phyloP scores from a whole-genome alignment of 1,140 invertebrate species.

The Acromyrmex echinatior region DNA sequence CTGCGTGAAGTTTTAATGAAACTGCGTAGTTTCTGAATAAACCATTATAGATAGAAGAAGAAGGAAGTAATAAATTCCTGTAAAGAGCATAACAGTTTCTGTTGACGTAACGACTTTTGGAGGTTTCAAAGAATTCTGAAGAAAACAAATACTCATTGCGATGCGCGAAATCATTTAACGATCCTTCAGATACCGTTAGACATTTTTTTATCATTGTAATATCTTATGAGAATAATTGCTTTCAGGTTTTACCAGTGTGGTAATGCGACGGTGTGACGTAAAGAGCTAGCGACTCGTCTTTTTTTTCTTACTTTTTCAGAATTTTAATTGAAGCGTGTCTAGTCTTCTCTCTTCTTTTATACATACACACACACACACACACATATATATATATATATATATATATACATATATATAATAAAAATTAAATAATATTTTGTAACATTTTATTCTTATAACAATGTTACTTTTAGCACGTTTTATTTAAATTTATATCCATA shows the following conservation, averaged over 20 bases:
- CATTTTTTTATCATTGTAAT: conserved; percentile 37
- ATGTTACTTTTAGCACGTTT: not conserved
- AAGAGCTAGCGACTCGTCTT: not conserved
- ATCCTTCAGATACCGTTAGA: conserved; percentile 5
- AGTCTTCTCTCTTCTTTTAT: not conserved
- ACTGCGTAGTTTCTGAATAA: conserved; percentile 36
- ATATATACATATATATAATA: not conserved
- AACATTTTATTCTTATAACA: not conserved
- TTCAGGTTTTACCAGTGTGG: not conserved
- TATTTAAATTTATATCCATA: not conserved
- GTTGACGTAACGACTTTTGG: conserved; percentile 42
- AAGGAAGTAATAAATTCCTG: conserved; percentile 43
- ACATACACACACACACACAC: not conserved
- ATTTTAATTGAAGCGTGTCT: conserved; percentile 9
- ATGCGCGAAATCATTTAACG: conserved; percentile 27
- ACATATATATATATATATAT: not conserved
- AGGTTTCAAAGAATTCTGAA: not conserved
- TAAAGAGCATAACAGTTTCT: conserved; percentile 38
- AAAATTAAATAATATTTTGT: conserved; percentile 2
- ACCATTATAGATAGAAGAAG: conserved; percentile 23
- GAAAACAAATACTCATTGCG: conserved; percentile 21
- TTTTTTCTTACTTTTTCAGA: not conserved
- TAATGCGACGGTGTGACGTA: not conserved
- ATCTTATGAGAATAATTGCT: conserved; percentile 61
- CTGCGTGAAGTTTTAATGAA: conserved; percentile 51